Evolutionary conservation across 2,888 invertebrate genomes (phyloP), one percentile per base, ranked within the genome.

Genomic region (Buathra laborator): DNA sequence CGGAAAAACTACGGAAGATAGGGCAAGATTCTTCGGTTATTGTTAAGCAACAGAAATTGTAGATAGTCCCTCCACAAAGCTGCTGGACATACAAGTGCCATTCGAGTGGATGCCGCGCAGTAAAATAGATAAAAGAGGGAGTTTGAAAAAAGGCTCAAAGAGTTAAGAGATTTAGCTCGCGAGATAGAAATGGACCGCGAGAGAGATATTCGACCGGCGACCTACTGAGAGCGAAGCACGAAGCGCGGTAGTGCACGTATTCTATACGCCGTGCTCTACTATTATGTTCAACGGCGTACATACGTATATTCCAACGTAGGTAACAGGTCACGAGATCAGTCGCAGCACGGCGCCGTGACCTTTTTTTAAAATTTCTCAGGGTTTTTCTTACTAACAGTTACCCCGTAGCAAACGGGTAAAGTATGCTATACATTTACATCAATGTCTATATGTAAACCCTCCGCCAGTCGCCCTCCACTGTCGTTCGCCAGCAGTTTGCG

Each of bases 141-240:
- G 37, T 37, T 51, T 62, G 76, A 37, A 62, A 32, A 53, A 71
- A 80, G 71, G 75, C 76, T 70, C 71, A 59, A 76, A 71, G 70
- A 77, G 74, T 84, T 81, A 77, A 71, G 77, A 84, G 81, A 84
- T 84, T 84, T 72, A 84, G 72, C 71, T 66, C 67, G 71, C 77
- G 59, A 62, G 29, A 62, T 64, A 75, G 66, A 81, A 81, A 84
- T 81, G 84, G 80, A 81, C 76, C 72, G 64, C 78, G 68, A 48
- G 71, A 76, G 76, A 81, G 76, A 76, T 74, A 62, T 74, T 62
- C 74, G 46, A 59, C 59, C 59, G 43, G 62, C 62, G 74, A 74
- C 59, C 74, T 74, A 72, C 72, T 81, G 68, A 68, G 68, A 75
- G 51, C 48, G 59, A 32, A n/a, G 56, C 29, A 75, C 68, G 62